Evolutionary conservation across 2,113 vertebrate species (phyloP), one percentile per base, ranked within the genome.

Genomic region (Pelmatolapia mariae): DNA sequence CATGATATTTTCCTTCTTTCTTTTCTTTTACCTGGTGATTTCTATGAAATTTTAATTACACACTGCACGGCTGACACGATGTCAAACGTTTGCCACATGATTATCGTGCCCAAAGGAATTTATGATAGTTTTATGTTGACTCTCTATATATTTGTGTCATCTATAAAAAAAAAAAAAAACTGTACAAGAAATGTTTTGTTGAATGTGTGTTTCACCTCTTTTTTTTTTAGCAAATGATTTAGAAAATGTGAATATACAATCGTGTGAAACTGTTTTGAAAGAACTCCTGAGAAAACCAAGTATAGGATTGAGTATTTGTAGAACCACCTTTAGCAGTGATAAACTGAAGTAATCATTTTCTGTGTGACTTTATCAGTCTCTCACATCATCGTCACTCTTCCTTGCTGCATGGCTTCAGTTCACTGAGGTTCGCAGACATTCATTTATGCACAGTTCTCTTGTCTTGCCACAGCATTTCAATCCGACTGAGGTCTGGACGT

Each of bases 1-100:
- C 22, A 54, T 86, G 81, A 81, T 79, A 43, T n/a, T 84, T 79
- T 26, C 16, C 10, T 54, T 31, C n/a, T 57, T 80, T 63, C 3
- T 16, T 33, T 45, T 2, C n/a, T 6, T 22, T 19, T 19, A 43
- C 57, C 59, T 36, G 38, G 52, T 56, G 31, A 38, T 22, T 68
- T 63, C 19, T 24, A 9, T 50, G 6, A 53, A 66, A 19, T 18
- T 47, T 8, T 29, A 47, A 76, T 2, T 43, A 4, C 15, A 73
- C 9, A 18, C 15, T 73, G 68, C 16, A 47, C 1, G 22, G 15
- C 8, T 47, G 40, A 29, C 68, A 76, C 0, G 2, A 19, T 47
- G 40, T 26, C 40, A 19, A 47, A 76, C 1, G 3, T 5, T 66
- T 66, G 18, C 18, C 10, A 2, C 61, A 66, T 76, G 24, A 29